Evolutionary conservation across 2,888 invertebrate genomes (phyloP).

Genomic region (Lymantria dispar): DNA sequence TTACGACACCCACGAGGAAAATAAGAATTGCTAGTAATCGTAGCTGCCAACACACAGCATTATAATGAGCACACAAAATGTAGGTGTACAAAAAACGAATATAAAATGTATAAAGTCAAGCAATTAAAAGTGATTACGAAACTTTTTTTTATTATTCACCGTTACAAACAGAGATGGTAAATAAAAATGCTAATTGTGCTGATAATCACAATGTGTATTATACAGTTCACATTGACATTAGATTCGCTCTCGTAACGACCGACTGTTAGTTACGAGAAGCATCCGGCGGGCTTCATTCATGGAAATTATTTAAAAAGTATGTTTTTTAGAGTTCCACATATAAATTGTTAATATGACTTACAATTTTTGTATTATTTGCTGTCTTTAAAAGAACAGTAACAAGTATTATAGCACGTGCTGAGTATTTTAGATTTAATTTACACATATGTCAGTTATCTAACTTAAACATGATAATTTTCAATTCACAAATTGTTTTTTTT

Average conservation of each 20-base stretch:
- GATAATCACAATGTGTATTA: constrained; percentile 33
- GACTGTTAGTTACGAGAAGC: constrained; percentile 54
- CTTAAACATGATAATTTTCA: too few species aligned
- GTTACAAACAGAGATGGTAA: constrained; percentile 21
- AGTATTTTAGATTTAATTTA: too few species aligned
- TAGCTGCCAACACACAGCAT: too few species aligned
- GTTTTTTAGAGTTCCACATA: constrained; percentile 37
- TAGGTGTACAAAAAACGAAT: background rate
- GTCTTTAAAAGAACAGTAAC: too few species aligned
- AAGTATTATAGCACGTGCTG: too few species aligned
- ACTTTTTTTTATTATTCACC: constrained; percentile 24
- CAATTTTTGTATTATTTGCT: too few species aligned
- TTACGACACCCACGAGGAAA: too few species aligned
- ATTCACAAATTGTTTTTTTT: too few species aligned
- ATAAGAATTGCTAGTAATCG: too few species aligned
- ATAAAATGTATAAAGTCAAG: background rate
- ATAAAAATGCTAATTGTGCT: constrained; percentile 36
- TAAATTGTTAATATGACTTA: constrained; percentile 1
- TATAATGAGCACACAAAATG: background rate
- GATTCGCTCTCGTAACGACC: constrained; percentile 40
- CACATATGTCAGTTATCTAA: too few species aligned
- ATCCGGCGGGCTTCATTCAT: constrained; percentile 44
- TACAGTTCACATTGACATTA: constrained; percentile 52
- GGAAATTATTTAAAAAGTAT: constrained; percentile 36
- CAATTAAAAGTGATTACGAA: constrained; percentile 13